phyloP scores from a whole-genome alignment of 2,888 invertebrate genomes.

The Lymantria monacha region DNA sequence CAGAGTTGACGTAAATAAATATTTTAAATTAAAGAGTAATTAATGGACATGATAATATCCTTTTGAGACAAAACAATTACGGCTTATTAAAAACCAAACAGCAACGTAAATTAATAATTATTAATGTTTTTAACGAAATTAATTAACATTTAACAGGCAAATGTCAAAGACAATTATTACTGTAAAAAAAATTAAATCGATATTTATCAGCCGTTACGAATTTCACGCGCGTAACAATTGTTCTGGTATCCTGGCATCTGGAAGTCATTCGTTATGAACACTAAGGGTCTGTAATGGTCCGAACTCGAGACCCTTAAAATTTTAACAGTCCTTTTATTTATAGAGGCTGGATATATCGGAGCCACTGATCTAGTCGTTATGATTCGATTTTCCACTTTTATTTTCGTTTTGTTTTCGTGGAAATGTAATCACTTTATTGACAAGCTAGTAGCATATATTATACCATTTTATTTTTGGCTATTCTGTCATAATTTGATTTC shows the following conservation, averaged over 20 bases:
- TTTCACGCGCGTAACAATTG: conserved; percentile 72
- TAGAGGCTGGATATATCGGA: conserved; percentile 65
- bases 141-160: conserved; percentile 22
- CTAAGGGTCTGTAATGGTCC: conserved; percentile 78
- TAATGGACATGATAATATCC: no score
- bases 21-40: no score
- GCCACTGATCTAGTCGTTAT: conserved; percentile 61
- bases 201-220: conserved; percentile 50
- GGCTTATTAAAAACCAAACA: no score
- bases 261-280: conserved; percentile 60
- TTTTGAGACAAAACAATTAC: no score
- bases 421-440: not conserved
- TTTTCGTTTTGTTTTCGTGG: conserved; percentile 8
- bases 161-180: conserved; percentile 12
- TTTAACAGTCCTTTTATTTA: conserved; percentile 77
- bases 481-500: no score
- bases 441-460: not conserved
- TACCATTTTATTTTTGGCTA: not conserved
- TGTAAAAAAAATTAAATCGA: conserved; percentile 32
- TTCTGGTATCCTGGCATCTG: conserved; percentile 65
- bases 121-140: no score
- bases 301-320: conserved; percentile 72
- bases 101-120: no score
- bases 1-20: no score
- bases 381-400: conserved; percentile 47